Percentiles rank a stretch among this genome's conserved stretches.
These are phyloP conservation scores for Drosophila albomicans DNA, from an alignment of 1,140 invertebrate species.

Conservation along the genomic window DNA sequence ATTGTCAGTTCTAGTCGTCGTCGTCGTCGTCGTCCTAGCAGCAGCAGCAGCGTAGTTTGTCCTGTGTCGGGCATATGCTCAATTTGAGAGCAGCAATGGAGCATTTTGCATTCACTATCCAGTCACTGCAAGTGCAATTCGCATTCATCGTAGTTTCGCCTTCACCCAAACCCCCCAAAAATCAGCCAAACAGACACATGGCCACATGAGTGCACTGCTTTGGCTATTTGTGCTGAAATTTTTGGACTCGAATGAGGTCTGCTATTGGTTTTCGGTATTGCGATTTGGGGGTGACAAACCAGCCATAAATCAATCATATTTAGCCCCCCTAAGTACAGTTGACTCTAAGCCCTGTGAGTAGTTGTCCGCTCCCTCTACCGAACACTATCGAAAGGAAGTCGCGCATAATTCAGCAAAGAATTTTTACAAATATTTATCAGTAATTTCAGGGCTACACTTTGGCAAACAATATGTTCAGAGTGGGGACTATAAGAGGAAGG, in stretches of 20 bases:
- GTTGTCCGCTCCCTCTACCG: neutral
- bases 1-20: slow-evolving; percentile 71
- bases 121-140: slow-evolving; percentile 27
- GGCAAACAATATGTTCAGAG: slow-evolving; percentile 58
- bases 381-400: slow-evolving; percentile 26
- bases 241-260: slow-evolving; percentile 18
- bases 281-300: slow-evolving; percentile 14
- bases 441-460: slow-evolving; percentile 65
- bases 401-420: slow-evolving; percentile 71
- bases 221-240: slow-evolving; percentile 56
- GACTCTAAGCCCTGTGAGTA: slow-evolving; percentile 1
- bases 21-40: slow-evolving; percentile 36
- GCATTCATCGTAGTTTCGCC: slow-evolving; percentile 42
- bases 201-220: slow-evolving; percentile 50
- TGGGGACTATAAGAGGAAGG: neutral
- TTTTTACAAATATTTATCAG: slow-evolving; percentile 80
- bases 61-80: slow-evolving; percentile 32
- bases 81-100: slow-evolving; percentile 39
- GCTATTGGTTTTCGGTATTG: neutral
- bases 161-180: neutral
- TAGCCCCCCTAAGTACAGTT: slow-evolving; percentile 25
- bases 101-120: slow-evolving; percentile 45
- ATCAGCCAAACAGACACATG: slow-evolving; percentile 1
- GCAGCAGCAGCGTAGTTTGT: slow-evolving; percentile 13
- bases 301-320: slow-evolving; percentile 80